Evolutionary conservation across 2,888 invertebrate species (phyloP), one percentile per base, ranked within the genome.

Genomic region (Volucella bombylans): DNA sequence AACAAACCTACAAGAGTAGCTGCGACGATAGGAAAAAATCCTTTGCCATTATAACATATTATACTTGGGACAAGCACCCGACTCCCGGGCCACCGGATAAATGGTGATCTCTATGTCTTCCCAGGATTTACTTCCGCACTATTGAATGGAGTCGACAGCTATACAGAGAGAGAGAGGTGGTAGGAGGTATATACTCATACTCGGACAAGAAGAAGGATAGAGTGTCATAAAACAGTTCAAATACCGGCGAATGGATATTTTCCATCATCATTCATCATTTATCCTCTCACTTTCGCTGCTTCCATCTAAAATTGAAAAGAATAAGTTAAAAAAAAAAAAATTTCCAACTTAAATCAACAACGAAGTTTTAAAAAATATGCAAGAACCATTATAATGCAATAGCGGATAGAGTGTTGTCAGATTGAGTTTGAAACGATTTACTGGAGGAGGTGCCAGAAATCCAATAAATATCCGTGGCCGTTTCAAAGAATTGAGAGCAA

Each of bases 91-190:
- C 45, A 52, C n/a, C n/a, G 45, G 52, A 68, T 68, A 68, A 68
- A 67, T 61, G 52, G 45, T 47, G 68, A 54, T 68, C 52, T 61
- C 61, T 68, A 47, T 76, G 61, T 68, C 12, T 61, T 54, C 43
- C 52, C 45, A 61, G 59, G 45, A 68, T 52, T 61, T 61, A 76
- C 68, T 76, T 68, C 68, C 76, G 68, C 61, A 54, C 68, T 68
- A 76, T 76, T 76, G 68, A 76, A 76, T 68, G 61, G n/a, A 57
- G 49, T 15, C 31, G 49, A 49, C 57, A 59, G 15, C 23, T 38
- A 49, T 41, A 57, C 15, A 55, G 3, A 14, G 31, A 31, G 14
- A n/a, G 14, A 65, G 12, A 11, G 14, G 65, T 8, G 12, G 23
- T 12, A 31, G 61, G 12, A 12, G 15, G 61, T 18, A 61, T 11